Base-by-base conservation (phyloP, 2,888 invertebrate species). In the Drosophila ustulata region DNA sequence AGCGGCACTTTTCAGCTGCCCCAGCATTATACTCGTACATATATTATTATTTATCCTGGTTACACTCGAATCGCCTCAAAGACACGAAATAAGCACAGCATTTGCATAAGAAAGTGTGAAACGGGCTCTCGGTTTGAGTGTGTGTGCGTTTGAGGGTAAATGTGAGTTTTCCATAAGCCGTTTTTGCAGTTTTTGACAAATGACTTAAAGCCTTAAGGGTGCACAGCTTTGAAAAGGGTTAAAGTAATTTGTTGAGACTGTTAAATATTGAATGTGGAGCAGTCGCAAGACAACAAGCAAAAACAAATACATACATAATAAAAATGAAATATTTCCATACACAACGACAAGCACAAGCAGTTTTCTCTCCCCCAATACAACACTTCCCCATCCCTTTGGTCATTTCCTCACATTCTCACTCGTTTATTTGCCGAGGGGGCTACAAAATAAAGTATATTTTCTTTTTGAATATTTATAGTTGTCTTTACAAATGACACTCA, bases 31-130 rank as follows among this genome's bases (percentile, higher is more conserved):
- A 52, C 65, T 47, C 34, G 25, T 23, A 34, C 46, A 34, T 71
- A 76, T 58, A 57, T 59, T 64, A 63, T 59, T 66, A 63, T 56
- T 64, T 67, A 39, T 65, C 26, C 57, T 71, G 68, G 68, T 73
- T 73, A 71, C 59, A 45, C 67, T 65, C 34, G 55, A 56, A 66
- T 71, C 57, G 61, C 55, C 59, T 66, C 41, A 64, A 65, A 64
- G 71, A 63, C 65, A 68, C 66, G 57, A 77, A 71, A 62, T 68
- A 64, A 78, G 78, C 59, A 69, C 39, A 85, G 61, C 63, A 89
- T 85, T 85, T 85, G 73, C 88, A 89, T 85, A 88, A 79, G 77
- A 74, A 79, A 88, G 89, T 83, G 89, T 87, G 72, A 86, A 88
- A 66, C 65, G 69, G 82, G 55, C 56, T 61, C 53, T 45, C 39